Evolutionary conservation across 1,140 invertebrate species (phyloP), one percentile per base, ranked within the genome.

Genomic region (Zaprionus inermis): DNA sequence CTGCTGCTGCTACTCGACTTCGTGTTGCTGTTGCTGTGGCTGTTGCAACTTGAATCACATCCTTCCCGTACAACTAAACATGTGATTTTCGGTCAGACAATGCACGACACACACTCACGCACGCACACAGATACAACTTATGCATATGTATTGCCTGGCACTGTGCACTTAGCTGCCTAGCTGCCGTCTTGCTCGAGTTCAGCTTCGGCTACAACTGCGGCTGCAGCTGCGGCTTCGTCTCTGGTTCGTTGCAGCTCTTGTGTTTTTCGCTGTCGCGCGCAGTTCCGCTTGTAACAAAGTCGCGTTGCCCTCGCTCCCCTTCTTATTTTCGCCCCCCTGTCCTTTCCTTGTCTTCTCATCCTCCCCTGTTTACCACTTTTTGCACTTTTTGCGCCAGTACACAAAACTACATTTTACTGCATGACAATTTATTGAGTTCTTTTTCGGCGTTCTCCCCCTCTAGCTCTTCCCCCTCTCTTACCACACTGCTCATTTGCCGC

Each of bases 381-480:
- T 73, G 60, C 64, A 41, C 34, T 55, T 67, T 63, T 63, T 67
- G 49, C 54, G 34, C 24, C 60, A 75, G 60, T 54, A 60, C 70
- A 73, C 54, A 60, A 64, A 78, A 83, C 80, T 74, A 89, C 83
- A 88, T 88, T 88, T 88, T 88, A 89, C 84, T 89, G 85, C 84
- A 89, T 90, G 85, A 89, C 84, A 89, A 89, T 89, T 89, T 89
- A 89, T 89, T 89, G 84, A 89, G 84, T 89, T 88, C 76, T 75
- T 72, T 85, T 76, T 79, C 64, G 72, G 63, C 18, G 56, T 28
- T 44, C 30, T 24, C 22, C 20, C 5, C 14, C 60, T 10, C 10
- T 11, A 28, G 3, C 24, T 0, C 24, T 4, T 14, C 20, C 44
- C 49, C 24, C 30, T 22, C 24, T 34, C 44, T 20, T 36, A 32